Base-by-base conservation (phyloP, 2,113 vertebrate species). In the Takifugu flavidus region DNA sequence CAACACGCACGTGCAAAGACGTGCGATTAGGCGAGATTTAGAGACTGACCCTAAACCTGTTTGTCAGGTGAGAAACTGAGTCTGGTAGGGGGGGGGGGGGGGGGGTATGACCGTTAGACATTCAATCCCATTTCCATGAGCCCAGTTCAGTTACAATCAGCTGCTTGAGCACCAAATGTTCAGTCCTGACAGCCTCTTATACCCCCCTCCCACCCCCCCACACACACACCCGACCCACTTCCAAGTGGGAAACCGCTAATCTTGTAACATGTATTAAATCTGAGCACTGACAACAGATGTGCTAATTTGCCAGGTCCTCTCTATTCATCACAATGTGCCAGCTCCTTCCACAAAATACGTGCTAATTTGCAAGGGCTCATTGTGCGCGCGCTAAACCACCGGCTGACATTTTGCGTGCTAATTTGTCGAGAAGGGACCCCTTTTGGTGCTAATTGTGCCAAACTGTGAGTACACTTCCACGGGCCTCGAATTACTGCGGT, bases 401-500 rank as follows among this genome's bases (percentile, higher is more conserved):
- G 60, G 58, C 75, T 89, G 86, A 88, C 88, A 82, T 82, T 86
- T 79, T 80, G 74, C 80, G 85, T 82, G 86, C 82, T 88, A 88
- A 89, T 89, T 90, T 88, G 88, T 87, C 83, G 82, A 84, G 76
- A 74, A 65, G 78, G 75, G 82, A 83, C 77, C 78, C 75, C 70
- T 88, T 87, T 85, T 82, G 76, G 76, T 73, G 63, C 75, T 87
- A 89, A 89, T 87, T 84, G 81, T 83, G 82, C 75, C 85, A 88
- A 87, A 86, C 77, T 87, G 86, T 85, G 83, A 86, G 86, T 75
- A 80, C 82, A 78, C 79, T 84, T 86, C 62, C 74, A 80, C 74
- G 25, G 72, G 79, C 72, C 79, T 77, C 56, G 75, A 80, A 78
- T 70, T 72, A 69, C 72, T 70, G 72, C 71, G 67, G 78, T 77